These are phyloP conservation scores for Prunella fulvescens DNA, from an alignment of 2,113 vertebrate species.

Conservation along the genomic window DNA sequence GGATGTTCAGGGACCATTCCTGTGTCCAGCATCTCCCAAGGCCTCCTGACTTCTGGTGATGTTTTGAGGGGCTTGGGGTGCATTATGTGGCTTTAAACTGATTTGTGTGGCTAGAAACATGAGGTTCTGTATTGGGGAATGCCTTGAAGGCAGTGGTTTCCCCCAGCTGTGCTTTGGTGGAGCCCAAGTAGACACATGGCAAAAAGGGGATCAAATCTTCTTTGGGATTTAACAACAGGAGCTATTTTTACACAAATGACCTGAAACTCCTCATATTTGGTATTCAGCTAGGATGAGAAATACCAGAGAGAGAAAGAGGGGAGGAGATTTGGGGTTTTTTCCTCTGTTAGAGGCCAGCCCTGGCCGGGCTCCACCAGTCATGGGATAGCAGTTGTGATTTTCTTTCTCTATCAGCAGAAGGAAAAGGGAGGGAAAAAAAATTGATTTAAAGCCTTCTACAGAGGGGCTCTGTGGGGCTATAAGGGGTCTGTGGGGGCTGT, in stretches of 20 bases:
- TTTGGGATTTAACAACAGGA: neutral
- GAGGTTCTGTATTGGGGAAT: accelerated
- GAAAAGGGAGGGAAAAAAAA: neutral
- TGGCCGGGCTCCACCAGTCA: neutral
- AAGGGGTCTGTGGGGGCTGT: neutral
- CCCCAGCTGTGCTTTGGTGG: neutral
- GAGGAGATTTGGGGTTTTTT: neutral
- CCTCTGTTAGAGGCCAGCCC: neutral
- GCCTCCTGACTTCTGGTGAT: neutral
- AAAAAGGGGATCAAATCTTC: neutral
- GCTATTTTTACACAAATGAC: neutral
- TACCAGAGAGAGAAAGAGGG: neutral
- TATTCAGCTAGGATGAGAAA: neutral
- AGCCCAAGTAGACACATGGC: neutral
- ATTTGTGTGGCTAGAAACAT: neutral
- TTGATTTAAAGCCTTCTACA: neutral
- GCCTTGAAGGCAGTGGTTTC: neutral
- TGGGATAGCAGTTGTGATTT: neutral
- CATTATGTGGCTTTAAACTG: neutral
- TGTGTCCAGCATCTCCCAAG: neutral
- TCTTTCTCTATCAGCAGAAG: neutral
- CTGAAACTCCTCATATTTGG: neutral
- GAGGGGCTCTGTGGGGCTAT: neutral
- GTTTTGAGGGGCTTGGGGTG: neutral
- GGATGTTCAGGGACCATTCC: no score